Conservation (phyloP, 2,113 vertebrate species). For the Perccottus glenii region DNA sequence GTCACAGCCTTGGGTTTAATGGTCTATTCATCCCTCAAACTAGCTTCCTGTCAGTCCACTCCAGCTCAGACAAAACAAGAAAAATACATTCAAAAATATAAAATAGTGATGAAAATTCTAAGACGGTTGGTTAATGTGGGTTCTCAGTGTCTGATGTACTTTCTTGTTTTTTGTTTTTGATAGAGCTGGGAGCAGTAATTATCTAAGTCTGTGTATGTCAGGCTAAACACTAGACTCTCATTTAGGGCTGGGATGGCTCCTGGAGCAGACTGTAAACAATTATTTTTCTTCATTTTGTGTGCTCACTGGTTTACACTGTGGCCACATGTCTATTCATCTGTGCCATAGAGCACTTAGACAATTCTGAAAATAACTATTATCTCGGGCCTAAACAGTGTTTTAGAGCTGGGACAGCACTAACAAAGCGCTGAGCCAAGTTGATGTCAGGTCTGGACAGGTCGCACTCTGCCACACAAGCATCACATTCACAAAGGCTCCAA, state of each 20-base stretch:
- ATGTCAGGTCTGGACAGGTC: slow-evolving; percentile 7
- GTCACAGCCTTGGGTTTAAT: too few species aligned
- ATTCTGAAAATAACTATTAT: slow-evolving; percentile 53
- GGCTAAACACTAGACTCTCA: slow-evolving; percentile 44
- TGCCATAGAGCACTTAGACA: slow-evolving; percentile 36
- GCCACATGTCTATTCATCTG: slow-evolving; percentile 39
- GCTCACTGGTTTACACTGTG: slow-evolving; percentile 21
- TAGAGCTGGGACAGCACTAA: slow-evolving; percentile 19
- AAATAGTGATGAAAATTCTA: not conserved
- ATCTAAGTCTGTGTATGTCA: slow-evolving; percentile 36
- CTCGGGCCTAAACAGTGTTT: slow-evolving; percentile 12
- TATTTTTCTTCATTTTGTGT: slow-evolving; percentile 40
- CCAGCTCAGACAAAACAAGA: too few species aligned
- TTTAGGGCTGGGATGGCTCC: slow-evolving; percentile 35
- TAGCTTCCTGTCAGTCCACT: too few species aligned
- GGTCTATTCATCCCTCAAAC: too few species aligned
- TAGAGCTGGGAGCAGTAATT: slow-evolving; percentile 38
- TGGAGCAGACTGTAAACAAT: slow-evolving; percentile 49
- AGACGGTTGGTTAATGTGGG: not conserved
- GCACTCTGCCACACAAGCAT: too few species aligned
- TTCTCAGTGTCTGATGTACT: not conserved
- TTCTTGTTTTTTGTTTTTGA: not conserved
- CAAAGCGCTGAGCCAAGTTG: slow-evolving; percentile 12
- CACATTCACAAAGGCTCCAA: not conserved
- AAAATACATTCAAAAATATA: not conserved